Evolutionary conservation across 2,797 vertebrate species (phyloP), one percentile per base, ranked within the genome.

Genomic region (Enteromius radiatus): DNA sequence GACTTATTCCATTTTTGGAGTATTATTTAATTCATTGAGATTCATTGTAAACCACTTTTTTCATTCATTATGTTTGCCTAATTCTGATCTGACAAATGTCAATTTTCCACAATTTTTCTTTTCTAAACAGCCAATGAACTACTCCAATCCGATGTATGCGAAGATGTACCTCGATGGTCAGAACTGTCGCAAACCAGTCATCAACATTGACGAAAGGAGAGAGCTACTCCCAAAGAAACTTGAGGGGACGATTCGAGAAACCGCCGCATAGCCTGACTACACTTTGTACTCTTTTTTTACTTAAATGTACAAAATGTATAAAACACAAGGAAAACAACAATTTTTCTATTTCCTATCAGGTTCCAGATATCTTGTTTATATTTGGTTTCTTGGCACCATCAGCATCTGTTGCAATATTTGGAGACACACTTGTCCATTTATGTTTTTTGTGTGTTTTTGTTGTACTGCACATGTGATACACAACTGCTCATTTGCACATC

Each of bases 201-300:
- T 96, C 95, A 99, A 96, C 90, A 95, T 97, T 83, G 97, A 98
- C 82, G 98, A 99, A 95, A 96, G 97, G 93, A 97, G 97, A 98
- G 98, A 99, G 96, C 96, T 99, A 92, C 98, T 99, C 96, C 98
- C 98, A 99, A 99, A 99, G 97, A 99, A 98, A 97, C 95, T 98
- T 93, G 97, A 99, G 94, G 97, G 97, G 93, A 97, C 96, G 92
- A 98, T 99, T 96, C 96, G 97, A 92, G 98, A 99, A 96, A 99
- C 98, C 93, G 96, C 98, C 94, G 97, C 98, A 95, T 99, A 97
- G 97, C 95, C 94, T 94, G 95, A 91, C 94, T 95, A 96, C 92
- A 94, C 96, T 98, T 95, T 95, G 80, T 95, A 94, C 88, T 91
- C 91, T 88, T 94, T 94, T 94, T 94, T 91, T 94, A 94, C 91